Evolutionary conservation across 2,797 vertebrate species (phyloP).

Genomic region (Australoheros facetus): DNA sequence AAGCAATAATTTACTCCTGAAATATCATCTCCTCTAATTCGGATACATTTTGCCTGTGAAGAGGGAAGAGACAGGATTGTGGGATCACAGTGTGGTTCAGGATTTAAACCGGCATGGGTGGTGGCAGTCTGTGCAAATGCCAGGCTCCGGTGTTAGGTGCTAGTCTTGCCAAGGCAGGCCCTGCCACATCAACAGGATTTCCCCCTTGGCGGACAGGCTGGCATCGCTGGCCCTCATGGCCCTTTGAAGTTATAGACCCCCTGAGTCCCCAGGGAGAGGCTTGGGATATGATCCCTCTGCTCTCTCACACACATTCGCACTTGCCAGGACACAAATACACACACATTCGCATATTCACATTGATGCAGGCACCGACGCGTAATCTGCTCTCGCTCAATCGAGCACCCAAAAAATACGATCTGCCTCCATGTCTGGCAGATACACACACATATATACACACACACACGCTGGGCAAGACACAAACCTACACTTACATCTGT

Average conservation of each 20-base stretch:
- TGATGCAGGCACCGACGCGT: slow-evolving; percentile 10
- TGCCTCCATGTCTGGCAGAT: slow-evolving; percentile 33
- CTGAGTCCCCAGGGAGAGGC: slow-evolving; percentile 61
- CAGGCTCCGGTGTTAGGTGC: slow-evolving; percentile 60
- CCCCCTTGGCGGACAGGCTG: slow-evolving; percentile 63
- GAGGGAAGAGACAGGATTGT: slow-evolving; percentile 28
- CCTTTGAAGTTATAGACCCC: slow-evolving; percentile 79
- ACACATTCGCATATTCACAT: slow-evolving; percentile 44
- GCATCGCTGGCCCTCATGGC: slow-evolving; percentile 49
- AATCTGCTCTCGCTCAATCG: slow-evolving; percentile 44
- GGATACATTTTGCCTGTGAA: slow-evolving; percentile 27
- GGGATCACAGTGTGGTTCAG: slow-evolving; percentile 39
- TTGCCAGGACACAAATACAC: slow-evolving; percentile 50
- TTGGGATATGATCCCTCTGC: slow-evolving; percentile 70
- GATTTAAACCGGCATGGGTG: slow-evolving; percentile 66
- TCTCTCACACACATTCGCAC: slow-evolving; percentile 15
- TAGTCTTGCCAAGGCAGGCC: slow-evolving; percentile 56
- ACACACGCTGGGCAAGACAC: slow-evolving; percentile 1
- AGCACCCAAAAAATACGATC: slow-evolving; percentile 47
- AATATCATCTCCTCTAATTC: slow-evolving; percentile 40
- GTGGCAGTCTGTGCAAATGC: slow-evolving; percentile 45
- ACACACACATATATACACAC: slow-evolving; percentile 16
- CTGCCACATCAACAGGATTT: slow-evolving; percentile 71
- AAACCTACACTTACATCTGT: slow-evolving; percentile 41
- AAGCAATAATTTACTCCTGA: slow-evolving; percentile 12